Conservation (phyloP, 2,113 vertebrate species). For the Anhinga anhinga region DNA sequence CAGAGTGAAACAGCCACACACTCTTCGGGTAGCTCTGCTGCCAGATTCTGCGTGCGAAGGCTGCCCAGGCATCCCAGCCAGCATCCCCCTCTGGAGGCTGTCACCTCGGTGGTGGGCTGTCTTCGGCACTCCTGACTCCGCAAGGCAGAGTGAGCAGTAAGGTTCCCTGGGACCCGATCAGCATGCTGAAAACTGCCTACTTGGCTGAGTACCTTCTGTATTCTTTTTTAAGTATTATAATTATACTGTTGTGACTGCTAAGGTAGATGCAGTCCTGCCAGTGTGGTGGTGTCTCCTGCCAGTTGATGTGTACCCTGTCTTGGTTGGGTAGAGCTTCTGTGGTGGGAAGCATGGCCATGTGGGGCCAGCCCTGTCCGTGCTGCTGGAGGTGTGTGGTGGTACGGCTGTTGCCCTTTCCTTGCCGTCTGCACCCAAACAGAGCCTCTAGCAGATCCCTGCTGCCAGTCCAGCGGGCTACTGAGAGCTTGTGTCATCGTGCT, state of each 20-base stretch:
- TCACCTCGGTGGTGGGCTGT: not conserved
- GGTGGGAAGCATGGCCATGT: not conserved
- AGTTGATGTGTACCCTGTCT: not conserved
- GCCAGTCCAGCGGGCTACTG: not conserved
- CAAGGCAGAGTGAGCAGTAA: not conserved
- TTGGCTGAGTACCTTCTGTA: not conserved
- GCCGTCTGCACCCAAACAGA: not conserved
- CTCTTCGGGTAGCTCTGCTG: not conserved
- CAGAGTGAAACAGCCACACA: not conserved
- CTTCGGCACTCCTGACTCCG: not conserved
- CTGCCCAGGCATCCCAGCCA: not conserved
- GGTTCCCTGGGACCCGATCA: not conserved
- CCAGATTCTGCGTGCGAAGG: not conserved
- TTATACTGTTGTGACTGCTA: not conserved
- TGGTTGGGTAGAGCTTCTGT: not conserved
- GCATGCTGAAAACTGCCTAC: not conserved
- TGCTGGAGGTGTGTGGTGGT: not conserved
- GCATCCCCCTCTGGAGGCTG: not conserved
- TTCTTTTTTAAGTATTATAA: not conserved
- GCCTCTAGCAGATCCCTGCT: not conserved
- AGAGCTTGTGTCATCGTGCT: accelerated
- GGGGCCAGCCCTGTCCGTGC: not conserved
- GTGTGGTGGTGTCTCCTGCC: not conserved
- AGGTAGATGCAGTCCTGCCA: not conserved
- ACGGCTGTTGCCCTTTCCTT: not conserved